Base-by-base conservation (phyloP, 2,888 invertebrate genomes). In the Thera britannica region DNA sequence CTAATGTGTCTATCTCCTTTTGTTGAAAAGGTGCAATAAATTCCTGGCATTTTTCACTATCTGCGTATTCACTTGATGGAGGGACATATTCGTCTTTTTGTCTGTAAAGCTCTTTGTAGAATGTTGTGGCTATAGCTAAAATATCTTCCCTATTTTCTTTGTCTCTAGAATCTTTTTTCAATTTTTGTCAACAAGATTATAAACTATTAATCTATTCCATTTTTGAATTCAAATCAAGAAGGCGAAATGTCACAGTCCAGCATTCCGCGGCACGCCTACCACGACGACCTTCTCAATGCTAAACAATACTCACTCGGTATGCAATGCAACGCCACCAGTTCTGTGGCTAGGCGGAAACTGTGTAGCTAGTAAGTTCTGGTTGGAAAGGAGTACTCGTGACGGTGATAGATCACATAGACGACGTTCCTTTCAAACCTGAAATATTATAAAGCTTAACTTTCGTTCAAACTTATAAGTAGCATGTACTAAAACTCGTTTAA, bases 211-310 rank as follows among this genome's bases (percentile, higher is more conserved):
- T 62, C 57, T 57, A 65, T 59, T 72, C 58, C 56, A 64, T 64
- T 71, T 67, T 61, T 55, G 55, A 72, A 73, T 71, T 77, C 72
- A 70, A 71, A 74, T 67, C 62, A 70, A 72, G 78, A 82, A 82
- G 80, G 78, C 83, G 75, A 87, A 88, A 86, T 86, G 85, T 84
- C 85, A 82, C 81, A 76, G 65, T 44, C 58, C 68, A 65, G 79
- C 81, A 87, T 88, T 84, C 85, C 81, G 74, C 72, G 79, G 81
- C 85, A 75, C 84, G 83, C 85, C 85, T 78, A 80, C 83, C 77
- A 79, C 75, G 71, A 65, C 88, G 90, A 85, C 90, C 90, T 90
- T 90, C 90, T 90, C 90, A 90, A 90, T 90, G 90, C 87, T 89
- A 87, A 87, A 86, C 67, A 71, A 67, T 71, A 67, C 63, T 44